phyloP scores from a whole-genome alignment of 2,797 vertebrate species.

The Stomatorhinus walkeri region DNA sequence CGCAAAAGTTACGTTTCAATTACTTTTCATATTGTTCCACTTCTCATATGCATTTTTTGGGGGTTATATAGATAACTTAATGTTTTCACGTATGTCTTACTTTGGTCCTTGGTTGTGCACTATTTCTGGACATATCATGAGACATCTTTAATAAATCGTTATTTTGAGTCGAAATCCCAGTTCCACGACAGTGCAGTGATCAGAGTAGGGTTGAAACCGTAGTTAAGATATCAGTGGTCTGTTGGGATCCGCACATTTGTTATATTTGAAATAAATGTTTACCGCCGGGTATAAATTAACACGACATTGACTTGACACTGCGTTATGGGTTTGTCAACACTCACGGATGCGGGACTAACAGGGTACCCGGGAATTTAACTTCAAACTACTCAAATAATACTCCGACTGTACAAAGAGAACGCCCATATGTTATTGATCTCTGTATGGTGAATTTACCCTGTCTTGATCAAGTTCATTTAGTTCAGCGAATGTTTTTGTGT shows the following conservation, averaged over 20 bases:
- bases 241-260: background rate
- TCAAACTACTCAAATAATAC: background rate
- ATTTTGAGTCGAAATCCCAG: background rate
- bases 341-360: background rate
- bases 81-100: background rate
- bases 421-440: background rate
- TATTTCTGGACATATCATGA: background rate
- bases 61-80: background rate
- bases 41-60: background rate
- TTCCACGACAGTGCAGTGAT: background rate
- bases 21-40: background rate
- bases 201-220: background rate
- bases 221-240: background rate
- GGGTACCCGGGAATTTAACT: background rate
- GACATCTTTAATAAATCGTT: background rate
- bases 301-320: background rate
- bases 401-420: background rate
- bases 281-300: background rate
- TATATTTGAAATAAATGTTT: background rate
- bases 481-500: background rate
- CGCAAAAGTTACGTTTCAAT: background rate
- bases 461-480: background rate
- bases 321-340: background rate
- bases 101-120: background rate
- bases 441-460: background rate